Percentiles rank a stretch among this genome's conserved stretches.
Evolutionary conservation across 1,140 invertebrate species (phyloP).

Genomic region (Drosophila erecta): DNA sequence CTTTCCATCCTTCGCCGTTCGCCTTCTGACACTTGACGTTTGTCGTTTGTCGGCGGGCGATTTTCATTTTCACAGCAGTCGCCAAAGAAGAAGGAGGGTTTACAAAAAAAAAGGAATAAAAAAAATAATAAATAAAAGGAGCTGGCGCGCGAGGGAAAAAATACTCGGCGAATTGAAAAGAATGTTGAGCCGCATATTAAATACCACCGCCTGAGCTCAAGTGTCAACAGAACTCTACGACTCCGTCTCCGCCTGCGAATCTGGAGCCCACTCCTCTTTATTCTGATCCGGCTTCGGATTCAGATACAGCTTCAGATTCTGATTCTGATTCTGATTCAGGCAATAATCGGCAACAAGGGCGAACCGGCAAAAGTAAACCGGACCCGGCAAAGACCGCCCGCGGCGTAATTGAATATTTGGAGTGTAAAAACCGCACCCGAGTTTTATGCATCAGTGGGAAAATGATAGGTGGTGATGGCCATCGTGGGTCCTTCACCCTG

Average conservation of each 20-base stretch:
- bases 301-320: background rate
- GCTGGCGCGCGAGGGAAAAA: constrained; percentile 18
- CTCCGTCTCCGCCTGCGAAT: constrained; percentile 12
- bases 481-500: constrained; percentile 24
- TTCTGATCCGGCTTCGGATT: constrained; percentile 18
- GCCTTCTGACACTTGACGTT: constrained; percentile 67
- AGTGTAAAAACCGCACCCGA: constrained; percentile 77
- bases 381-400: constrained; percentile 63
- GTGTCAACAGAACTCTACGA: constrained; percentile 67
- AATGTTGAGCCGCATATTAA: constrained; percentile 82
- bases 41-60: constrained; percentile 59
- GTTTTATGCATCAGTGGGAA: constrained; percentile 21
- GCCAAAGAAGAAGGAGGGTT: constrained; percentile 28
- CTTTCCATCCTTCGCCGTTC: background rate
- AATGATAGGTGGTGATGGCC: constrained; percentile 12
- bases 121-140: constrained; percentile 8
- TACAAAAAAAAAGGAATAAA: background rate
- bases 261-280: background rate
- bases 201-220: constrained; percentile 82
- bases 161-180: constrained; percentile 70
- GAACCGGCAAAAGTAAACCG: constrained; percentile 26
- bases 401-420: constrained; percentile 80
- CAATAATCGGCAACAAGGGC: constrained; percentile 58
- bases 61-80: constrained; percentile 72
- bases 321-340: constrained; percentile 25